These are phyloP conservation scores for Oreochromis aureus DNA, from an alignment of 2,113 vertebrate species.

Conservation along the genomic window DNA sequence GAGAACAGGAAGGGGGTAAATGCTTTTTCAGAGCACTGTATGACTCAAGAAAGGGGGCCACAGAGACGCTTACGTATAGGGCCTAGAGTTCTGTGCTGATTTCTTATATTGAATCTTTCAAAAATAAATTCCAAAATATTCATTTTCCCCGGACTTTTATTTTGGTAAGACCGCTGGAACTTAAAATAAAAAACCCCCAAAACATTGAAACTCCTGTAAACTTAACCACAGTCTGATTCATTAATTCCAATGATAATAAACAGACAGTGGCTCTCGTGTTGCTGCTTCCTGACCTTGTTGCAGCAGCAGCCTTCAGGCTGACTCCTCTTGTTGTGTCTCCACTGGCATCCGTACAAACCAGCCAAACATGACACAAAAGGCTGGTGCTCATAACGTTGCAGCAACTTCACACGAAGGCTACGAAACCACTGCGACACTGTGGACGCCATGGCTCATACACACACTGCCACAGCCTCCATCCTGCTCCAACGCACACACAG, in stretches of 20 bases:
- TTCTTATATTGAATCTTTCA: background rate
- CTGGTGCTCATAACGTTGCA: constrained; percentile 73
- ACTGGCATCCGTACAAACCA: constrained; percentile 80
- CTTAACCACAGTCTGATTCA: background rate
- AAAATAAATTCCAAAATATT: background rate
- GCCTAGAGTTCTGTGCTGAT: background rate
- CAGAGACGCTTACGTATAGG: accelerated
- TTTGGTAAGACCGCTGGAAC: accelerated
- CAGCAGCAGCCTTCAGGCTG: constrained; percentile 79
- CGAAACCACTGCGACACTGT: constrained; percentile 65
- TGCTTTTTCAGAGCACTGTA: background rate
- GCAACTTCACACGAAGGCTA: constrained; percentile 64
- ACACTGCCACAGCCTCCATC: background rate
- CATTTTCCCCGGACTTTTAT: background rate
- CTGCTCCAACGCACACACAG: background rate
- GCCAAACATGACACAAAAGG: constrained; percentile 76
- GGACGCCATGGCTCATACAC: constrained; percentile 55
- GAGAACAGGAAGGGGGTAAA: background rate
- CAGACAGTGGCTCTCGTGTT: background rate
- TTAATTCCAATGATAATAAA: background rate
- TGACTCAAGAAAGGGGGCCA: background rate
- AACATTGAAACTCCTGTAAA: background rate
- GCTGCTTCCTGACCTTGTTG: constrained; percentile 56
- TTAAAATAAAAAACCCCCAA: accelerated
- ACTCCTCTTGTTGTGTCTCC: constrained; percentile 70